Percentiles rank a stretch among this genome's conserved stretches.
phyloP scores from a whole-genome alignment of 2,888 invertebrate genomes.

The Muscina levida region DNA sequence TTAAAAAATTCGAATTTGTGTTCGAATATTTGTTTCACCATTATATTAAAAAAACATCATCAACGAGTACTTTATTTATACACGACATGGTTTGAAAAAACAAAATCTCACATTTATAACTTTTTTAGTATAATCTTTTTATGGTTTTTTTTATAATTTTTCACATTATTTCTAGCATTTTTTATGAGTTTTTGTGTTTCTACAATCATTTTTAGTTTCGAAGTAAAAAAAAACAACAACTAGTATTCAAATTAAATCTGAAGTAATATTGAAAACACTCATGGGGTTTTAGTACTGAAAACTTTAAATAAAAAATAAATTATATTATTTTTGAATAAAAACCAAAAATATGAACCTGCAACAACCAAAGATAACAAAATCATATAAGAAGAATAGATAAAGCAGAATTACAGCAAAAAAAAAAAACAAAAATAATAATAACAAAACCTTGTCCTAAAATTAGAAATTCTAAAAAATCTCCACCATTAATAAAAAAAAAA shows the following conservation, averaged over 20 bases:
- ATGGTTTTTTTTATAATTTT: constrained; percentile 41
- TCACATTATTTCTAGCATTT: constrained; percentile 55
- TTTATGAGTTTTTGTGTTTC: constrained; percentile 49
- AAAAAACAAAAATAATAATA: constrained; percentile 47
- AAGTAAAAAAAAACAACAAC: constrained; percentile 52
- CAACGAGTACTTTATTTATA: constrained; percentile 42
- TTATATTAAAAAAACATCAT: not conserved
- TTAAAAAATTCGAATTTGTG: no score
- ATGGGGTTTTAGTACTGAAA: constrained; percentile 61
- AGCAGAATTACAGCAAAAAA: constrained; percentile 50
- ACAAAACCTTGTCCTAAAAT: constrained; percentile 48
- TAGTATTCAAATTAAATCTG: no score
- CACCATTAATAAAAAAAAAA: no score
- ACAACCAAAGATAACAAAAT: constrained; percentile 79
- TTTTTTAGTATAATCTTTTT: constrained; percentile 43
- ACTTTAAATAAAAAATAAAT: constrained; percentile 50
- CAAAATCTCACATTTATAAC: constrained; percentile 35
- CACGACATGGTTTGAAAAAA: constrained; percentile 45
- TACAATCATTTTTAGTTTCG: constrained; percentile 52
- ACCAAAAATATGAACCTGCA: constrained; percentile 74
- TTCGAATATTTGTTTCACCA: no score
- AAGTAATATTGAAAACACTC: no score
- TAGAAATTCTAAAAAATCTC: constrained; percentile 49
- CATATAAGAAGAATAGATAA: no score
- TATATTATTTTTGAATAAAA: constrained; percentile 52